Evolutionary conservation across 2,113 vertebrate genomes (phyloP).

Genomic region (Apodemus speciosus): DNA sequence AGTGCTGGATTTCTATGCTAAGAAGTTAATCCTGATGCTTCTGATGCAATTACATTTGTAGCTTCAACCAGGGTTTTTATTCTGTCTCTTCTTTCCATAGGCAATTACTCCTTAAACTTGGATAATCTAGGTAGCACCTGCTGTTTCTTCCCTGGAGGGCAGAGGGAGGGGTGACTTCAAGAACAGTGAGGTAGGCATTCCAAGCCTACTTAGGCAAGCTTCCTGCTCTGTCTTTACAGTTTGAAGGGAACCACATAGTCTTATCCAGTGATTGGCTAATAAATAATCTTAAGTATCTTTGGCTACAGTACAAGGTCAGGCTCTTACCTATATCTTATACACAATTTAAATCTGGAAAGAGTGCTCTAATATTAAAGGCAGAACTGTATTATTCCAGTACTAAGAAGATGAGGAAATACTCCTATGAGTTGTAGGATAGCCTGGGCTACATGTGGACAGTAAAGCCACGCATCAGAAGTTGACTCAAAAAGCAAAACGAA

Average conservation of each 20-base stretch:
- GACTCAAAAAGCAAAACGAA: not conserved
- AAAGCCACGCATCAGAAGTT: not conserved
- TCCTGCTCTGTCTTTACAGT: not conserved
- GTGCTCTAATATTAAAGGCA: not conserved
- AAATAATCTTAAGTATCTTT: not conserved
- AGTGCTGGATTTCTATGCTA: slow-evolving; percentile 72
- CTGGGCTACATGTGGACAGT: too few relatives aligned
- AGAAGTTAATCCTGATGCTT: slow-evolving; percentile 78
- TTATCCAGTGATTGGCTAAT: not conserved
- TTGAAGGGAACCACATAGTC: not conserved
- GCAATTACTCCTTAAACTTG: slow-evolving; percentile 1
- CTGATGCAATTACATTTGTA: slow-evolving; percentile 68
- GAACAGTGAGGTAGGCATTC: not conserved
- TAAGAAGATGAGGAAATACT: not conserved
- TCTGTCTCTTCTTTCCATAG: slow-evolving; percentile 61
- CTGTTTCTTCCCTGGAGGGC: slow-evolving; percentile 51
- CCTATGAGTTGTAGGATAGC: not conserved
- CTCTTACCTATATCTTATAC: not conserved
- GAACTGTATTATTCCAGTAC: not conserved
- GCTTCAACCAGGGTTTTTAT: slow-evolving; percentile 70
- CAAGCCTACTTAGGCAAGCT: not conserved
- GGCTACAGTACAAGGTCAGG: not conserved
- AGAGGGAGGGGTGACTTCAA: not conserved
- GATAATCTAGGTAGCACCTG: not conserved
- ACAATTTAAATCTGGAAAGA: not conserved